phyloP scores from a whole-genome alignment of 2,113 vertebrate species.

The Brienomyrus longianalis region DNA sequence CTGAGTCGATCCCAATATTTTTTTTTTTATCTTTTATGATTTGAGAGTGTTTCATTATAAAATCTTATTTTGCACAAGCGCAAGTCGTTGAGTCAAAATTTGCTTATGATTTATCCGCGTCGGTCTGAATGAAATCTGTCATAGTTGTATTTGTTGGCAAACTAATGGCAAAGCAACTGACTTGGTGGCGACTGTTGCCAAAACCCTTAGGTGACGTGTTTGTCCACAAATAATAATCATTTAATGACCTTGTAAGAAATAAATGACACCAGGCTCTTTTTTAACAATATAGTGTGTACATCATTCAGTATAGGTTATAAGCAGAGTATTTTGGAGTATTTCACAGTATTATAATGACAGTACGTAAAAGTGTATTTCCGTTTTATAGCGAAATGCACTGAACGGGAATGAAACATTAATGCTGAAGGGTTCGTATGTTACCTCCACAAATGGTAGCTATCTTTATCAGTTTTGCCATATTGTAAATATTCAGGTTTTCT shows the following conservation, averaged over 20 bases:
- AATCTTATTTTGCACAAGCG: background rate
- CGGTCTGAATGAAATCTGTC: background rate
- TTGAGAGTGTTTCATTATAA: background rate
- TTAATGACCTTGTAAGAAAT: background rate
- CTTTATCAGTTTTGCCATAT: background rate
- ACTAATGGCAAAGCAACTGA: background rate
- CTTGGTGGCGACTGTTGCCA: background rate
- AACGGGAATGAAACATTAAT: background rate
- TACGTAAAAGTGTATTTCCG: background rate
- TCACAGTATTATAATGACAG: background rate
- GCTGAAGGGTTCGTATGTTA: background rate
- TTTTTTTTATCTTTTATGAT: background rate
- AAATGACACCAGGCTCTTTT: background rate
- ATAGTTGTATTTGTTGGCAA: background rate
- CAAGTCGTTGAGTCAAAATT: background rate
- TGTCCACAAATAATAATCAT: background rate
- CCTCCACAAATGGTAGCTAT: background rate
- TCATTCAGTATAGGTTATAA: background rate
- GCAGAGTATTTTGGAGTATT: background rate
- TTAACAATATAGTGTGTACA: background rate
- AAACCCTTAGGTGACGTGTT: background rate
- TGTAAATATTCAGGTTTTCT: background rate
- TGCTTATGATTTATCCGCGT: background rate
- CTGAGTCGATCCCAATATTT: background rate
- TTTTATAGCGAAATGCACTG: background rate